Base-by-base conservation (phyloP, 1,140 invertebrate genomes). In the Yoshiicerus persimilis region DNA sequence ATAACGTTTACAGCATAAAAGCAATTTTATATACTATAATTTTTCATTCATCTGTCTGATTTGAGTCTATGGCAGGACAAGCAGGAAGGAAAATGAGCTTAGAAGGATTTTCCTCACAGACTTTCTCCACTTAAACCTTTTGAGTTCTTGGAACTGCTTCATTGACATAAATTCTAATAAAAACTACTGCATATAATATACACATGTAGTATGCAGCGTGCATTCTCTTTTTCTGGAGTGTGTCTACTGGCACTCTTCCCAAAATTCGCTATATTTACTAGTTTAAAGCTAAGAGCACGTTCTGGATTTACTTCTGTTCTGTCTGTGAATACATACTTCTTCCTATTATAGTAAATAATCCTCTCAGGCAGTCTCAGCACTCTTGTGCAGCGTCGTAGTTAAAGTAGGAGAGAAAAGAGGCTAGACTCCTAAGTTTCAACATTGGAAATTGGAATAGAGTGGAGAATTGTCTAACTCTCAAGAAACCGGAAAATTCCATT, bases 151-250 rank as follows among this genome's bases (percentile, higher is more conserved):
- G 34, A 80, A 80, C 32, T 80, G 34, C 34, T 80, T 80, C 75
- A 80, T 80, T 80, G 32, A 80, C 75, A 80, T 80, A 80, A 80
- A 80, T 80, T 34, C 75, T 38, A 38, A 80, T 80, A 80, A 36
- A 80, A 80, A 36, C 66, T 70, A 70, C 30, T 34, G 75, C 75
- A 16, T 36, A 32, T 80, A 80, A 32, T 77, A 77, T 36, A 36
- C n/a, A 32, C 47, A 56, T n/a, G 47, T 56, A n/a, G 47, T 56
- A 56, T 56, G 47, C 47, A 56, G 23, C 64, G 64, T 34, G 75
- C 32, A 34, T 80, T 70, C 25, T 32, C 32, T n/a, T 9, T 38
- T 38, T 34, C 70, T 32, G 3, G 13, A 30, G 13, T 30, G 27
- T 70, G 13, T 20, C 32, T 80, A 36, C 20, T 80, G 75, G 75